Percentiles rank a stretch among this genome's conserved stretches.
Evolutionary conservation across 2,888 invertebrate species (phyloP).

Genomic region (Lomographa bimaculata): DNA sequence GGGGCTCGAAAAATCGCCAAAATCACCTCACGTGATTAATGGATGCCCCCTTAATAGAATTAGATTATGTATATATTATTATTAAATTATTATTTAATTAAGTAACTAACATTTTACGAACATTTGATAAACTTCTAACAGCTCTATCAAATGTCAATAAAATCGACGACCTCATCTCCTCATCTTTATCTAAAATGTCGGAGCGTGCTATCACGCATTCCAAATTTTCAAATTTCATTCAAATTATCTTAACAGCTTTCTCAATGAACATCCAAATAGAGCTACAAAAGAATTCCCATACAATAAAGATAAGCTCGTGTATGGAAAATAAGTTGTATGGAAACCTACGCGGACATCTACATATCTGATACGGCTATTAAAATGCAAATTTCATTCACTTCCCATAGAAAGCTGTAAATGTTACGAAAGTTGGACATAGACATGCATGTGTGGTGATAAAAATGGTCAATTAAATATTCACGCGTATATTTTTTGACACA

Average conservation of each 20-base stretch:
- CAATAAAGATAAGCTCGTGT: constrained; percentile 23
- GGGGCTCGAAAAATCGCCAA: too few species aligned
- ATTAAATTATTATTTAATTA: too few species aligned
- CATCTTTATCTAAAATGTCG: too few species aligned
- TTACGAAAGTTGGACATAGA: constrained; percentile 31
- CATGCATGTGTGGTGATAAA: not conserved
- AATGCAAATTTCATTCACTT: constrained; percentile 46
- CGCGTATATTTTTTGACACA: too few species aligned
- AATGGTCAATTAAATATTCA: too few species aligned
- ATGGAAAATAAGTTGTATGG: constrained; percentile 26
- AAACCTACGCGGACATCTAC: constrained; percentile 28
- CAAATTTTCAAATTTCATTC: constrained; percentile 16
- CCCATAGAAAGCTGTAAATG: constrained; percentile 49
- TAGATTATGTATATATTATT: too few species aligned
- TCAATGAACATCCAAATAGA: constrained; percentile 16
- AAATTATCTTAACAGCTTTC: constrained; percentile 19
- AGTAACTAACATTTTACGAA: too few species aligned
- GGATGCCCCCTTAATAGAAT: too few species aligned
- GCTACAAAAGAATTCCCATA: constrained; percentile 22
- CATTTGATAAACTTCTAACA: too few species aligned
- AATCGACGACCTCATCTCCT: too few species aligned
- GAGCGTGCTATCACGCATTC: not conserved
- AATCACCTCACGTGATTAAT: too few species aligned
- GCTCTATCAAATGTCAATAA: too few species aligned
- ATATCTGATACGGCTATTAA: constrained; percentile 36